phyloP scores from a whole-genome alignment of 37 sponge, comb jelly and placozoan species.

The Aphrocallistes beatrix region DNA sequence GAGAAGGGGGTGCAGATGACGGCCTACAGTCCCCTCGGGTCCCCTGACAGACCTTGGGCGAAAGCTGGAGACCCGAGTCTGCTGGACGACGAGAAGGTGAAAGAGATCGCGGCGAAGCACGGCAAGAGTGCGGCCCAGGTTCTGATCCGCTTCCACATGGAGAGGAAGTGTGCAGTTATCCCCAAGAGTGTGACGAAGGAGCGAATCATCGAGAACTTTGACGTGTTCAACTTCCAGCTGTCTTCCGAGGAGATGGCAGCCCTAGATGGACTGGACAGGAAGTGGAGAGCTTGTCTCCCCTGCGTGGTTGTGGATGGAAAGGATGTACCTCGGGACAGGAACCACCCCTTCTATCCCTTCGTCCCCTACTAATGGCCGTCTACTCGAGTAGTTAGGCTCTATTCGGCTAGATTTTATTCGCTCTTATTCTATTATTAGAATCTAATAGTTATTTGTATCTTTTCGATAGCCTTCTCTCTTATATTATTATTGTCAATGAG shows the following conservation, averaged over 20 bases:
- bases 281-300: not conserved
- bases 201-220: constrained; percentile 60
- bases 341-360: not conserved
- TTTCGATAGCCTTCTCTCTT: too few relatives aligned
- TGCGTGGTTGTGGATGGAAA: not conserved
- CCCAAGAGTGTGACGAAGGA: constrained; percentile 68
- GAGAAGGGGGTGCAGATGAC: constrained; percentile 35
- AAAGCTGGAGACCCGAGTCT: constrained; percentile 57
- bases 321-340: not conserved
- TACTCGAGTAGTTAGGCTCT: too few relatives aligned
- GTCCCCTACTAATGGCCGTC: not conserved
- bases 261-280: not conserved
- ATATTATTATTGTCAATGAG: too few relatives aligned
- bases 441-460: too few relatives aligned
- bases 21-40: constrained; percentile 73
- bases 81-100: constrained; percentile 49
- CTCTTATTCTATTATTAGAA: too few relatives aligned
- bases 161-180: constrained; percentile 56
- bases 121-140: constrained; percentile 63
- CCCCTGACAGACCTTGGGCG: constrained; percentile 74
- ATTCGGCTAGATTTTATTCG: too few relatives aligned
- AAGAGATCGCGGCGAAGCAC: constrained; percentile 53
- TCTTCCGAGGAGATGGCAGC: not conserved
- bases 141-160: constrained; percentile 58
- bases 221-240: constrained; percentile 7